Percentiles rank a stretch among this genome's conserved stretches.
phyloP scores from a whole-genome alignment of 2,888 invertebrate genomes.

The Crioceris asparagi region DNA sequence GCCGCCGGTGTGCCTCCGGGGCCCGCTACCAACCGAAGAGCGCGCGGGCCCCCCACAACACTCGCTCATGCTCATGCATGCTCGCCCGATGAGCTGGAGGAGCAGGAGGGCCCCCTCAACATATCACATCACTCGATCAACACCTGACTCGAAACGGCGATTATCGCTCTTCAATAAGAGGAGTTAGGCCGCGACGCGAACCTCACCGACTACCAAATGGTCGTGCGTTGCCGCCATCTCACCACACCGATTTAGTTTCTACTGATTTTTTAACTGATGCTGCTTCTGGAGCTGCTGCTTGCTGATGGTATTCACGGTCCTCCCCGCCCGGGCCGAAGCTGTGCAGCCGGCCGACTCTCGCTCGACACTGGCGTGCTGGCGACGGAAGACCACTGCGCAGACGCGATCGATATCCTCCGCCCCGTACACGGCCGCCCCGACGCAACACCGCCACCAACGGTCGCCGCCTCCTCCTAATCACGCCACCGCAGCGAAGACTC shows the following conservation, averaged over 20 bases:
- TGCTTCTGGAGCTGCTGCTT: slow-evolving; percentile 20
- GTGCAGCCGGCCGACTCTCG: slow-evolving; percentile 39
- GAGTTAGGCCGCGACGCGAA: too few relatives aligned
- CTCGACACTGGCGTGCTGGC: slow-evolving; percentile 37
- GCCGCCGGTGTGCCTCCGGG: slow-evolving; percentile 34
- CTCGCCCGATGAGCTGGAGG: slow-evolving; percentile 22
- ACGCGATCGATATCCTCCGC: slow-evolving; percentile 27
- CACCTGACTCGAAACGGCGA: slow-evolving; percentile 46
- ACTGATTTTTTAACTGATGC: slow-evolving; percentile 15
- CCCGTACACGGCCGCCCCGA: slow-evolving; percentile 4
- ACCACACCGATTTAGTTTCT: too few relatives aligned
- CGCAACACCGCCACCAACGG: neutral
- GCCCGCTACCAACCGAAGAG: too few relatives aligned
- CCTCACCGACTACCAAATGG: too few relatives aligned
- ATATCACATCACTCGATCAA: slow-evolving; percentile 42
- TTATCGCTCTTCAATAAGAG: too few relatives aligned
- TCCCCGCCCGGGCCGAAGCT: slow-evolving; percentile 42
- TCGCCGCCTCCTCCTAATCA: too few relatives aligned
- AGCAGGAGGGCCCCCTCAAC: slow-evolving; percentile 29
- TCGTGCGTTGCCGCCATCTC: slow-evolving; percentile 34
- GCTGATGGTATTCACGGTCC: slow-evolving; percentile 33
- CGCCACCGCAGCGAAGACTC: too few relatives aligned
- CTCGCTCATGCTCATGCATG: slow-evolving; percentile 38
- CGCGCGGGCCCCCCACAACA: slow-evolving; percentile 31
- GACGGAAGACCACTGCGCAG: slow-evolving; percentile 31